Base-by-base conservation (phyloP, 2,113 vertebrate genomes). In the Daubentonia madagascariensis region DNA sequence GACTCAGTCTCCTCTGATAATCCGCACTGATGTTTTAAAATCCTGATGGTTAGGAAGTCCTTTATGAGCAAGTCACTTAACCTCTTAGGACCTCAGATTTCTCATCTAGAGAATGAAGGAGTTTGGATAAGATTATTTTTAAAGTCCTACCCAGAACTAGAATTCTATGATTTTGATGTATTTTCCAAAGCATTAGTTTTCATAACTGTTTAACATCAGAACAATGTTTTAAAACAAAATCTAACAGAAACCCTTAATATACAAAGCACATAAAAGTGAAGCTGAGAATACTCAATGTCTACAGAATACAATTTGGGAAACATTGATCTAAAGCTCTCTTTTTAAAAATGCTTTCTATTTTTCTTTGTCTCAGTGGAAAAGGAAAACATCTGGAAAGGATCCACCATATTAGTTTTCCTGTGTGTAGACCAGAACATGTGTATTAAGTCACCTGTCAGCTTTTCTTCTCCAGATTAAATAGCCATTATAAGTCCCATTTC, bases 321-420 rank as follows among this genome's bases (percentile, higher is more conserved):
- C 61, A 90, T 54, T 48, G 84, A 96, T 70, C 25, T 25, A 76
- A 92, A 96, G 80, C 43, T 68, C 52, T 84, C 65, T 76, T 95
- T 93, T 85, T 40, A 48, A 92, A 96, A 94, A 79, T 0, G 17
- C 80, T 94, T 95, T 87, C 57, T 84, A 97, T 96, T 96, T 91
- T 92, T 79, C 95, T 97, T 97, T 97, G 87, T 96, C 95, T 97
- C 96, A 28, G 90, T 80, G 87, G 95, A 91, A 89, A 98, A 96
- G 78, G 37, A 95, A 98, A 97, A 96, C 98, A 98, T 96, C 97
- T 98, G 97, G 97, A 85, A 97, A 96, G 89, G 98, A 89, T 97
- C 97, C 96, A 91, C 96, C 95, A 95, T 92, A 85, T 97, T 98
- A 81, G 57, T 94, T 92, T 96, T 72, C 88, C 95, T 91, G 6